Evolutionary conservation across 2,888 invertebrate species (phyloP), one percentile per base, ranked within the genome.

Genomic region (Syrphus vitripennis): DNA sequence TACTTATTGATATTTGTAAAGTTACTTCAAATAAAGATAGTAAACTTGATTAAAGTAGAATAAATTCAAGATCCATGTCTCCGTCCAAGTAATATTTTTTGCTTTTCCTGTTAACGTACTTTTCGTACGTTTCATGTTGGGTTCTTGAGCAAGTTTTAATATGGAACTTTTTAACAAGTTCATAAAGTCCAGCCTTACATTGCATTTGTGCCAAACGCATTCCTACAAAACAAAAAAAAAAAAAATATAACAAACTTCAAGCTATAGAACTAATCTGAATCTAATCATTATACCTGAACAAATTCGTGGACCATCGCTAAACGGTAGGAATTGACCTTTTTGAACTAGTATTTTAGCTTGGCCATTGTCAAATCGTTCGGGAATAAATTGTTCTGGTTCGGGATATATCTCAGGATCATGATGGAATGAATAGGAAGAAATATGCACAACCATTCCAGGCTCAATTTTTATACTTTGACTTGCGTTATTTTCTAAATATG

Each of bases 401-500:
- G 89, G 80, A 74, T 89, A 91, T 40, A 89, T 89, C 21, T 89
- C 88, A 0, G 88, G 61, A 83, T 91, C 91, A 31, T 90, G 90
- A 61, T 91, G 92, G 12, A 90, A 89, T 29, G 91, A 90, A 87
- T 91, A 92, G 3, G 90, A 87, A 9, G 92, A 91, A 57, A 92
- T 90, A 74, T 90, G 89, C 19, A 91, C 83, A 2, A 89, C 86
- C 67, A 89, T 89, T 55, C 90, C 90, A 10, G 88, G 87, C 10
- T 90, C 88, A 14, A 92, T 88, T 3, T 69, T 24, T 1, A 91
- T 29, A 0, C 16, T 53, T 3, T 83, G 82, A 0, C 53, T 75
- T 14, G 87, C 88, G 10, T 42, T 29, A 29, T 65, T 65, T 37
- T 89, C 88, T 10, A 90, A 86, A 4, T 55, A 77, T 6, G 88